Evolutionary conservation across 1,140 invertebrate species (phyloP), one percentile per base, ranked within the genome.

Genomic region (Psilanteris sp.): DNA sequence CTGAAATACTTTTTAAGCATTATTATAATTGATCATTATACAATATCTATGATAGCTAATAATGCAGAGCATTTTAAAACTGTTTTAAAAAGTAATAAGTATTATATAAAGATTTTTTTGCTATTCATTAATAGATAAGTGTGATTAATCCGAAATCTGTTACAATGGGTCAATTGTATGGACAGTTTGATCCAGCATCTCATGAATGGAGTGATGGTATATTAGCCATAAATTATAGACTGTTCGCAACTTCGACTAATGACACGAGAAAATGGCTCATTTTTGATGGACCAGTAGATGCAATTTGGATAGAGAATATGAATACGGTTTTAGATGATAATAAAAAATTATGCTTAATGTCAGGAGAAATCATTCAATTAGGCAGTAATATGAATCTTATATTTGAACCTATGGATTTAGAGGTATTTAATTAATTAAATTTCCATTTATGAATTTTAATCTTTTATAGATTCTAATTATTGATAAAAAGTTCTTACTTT

Each of bases 301-400:
- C 97, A 3, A 93, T 97, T 54, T 98, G 97, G 97, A 98, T 98
- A 78, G 97, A 99, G 85, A 98, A 97, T 83, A 94, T 99, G 92
- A 98, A 98, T 84, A 98, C 97, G 0, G 97, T 98, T 1, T 84
- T 98, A 29, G 97, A 99, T 82, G 97, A 98, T 81, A 98, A 98
- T 83, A 98, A 97, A 87, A 98, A 98, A 79, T 82, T 97, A 1
- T 97, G 95, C 78, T 86, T 97, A 0, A 97, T 96, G 93, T 96
- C 95, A 6, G 95, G 96, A 1, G 97, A 99, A 89, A 98, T 98
- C 77, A 98, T 98, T 57, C 95, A 97, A 83, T 87, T 98, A 10
- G 93, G 96, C 0, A 91, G 92, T n/a, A 96, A 94, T 0, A 98
- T 96, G 0, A 98, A 97, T 88, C 89, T 98, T 11, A 93, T 99